A percentile compares a stretch with the other conserved stretches of the same genome.
Evolutionary conservation across 23 tunicate species (phyloP).

Genomic region (Phallusia fumigata): DNA sequence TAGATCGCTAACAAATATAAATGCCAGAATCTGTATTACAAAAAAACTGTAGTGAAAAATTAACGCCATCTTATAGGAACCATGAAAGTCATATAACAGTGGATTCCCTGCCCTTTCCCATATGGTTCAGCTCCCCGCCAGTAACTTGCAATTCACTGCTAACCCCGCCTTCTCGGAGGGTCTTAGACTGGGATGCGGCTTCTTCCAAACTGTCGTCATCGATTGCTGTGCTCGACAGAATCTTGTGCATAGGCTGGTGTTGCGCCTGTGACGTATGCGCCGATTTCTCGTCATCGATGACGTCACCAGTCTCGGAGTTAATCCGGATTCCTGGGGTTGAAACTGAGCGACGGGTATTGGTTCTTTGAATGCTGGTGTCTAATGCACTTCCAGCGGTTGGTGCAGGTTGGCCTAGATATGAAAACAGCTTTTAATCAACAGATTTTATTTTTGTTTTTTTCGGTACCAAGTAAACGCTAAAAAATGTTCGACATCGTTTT

Average conservation of each 20-base stretch:
- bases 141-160: not conserved
- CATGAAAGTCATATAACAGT: not conserved
- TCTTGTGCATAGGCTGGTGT: conserved; percentile 13
- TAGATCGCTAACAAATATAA: too few species aligned
- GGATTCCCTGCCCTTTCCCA: not conserved
- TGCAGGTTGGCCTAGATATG: too few species aligned
- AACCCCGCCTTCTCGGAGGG: not conserved
- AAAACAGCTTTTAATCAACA: too few species aligned
- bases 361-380: not conserved
- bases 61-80: not conserved
- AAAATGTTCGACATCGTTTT: too few species aligned
- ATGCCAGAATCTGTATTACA: not conserved
- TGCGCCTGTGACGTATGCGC: not conserved
- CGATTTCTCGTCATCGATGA: conserved; percentile 24
- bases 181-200: not conserved
- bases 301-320: conserved; percentile 78
- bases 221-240: conserved; percentile 66
- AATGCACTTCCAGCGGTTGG: not conserved
- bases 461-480: too few species aligned
- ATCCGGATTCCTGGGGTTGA: conserved; percentile 74
- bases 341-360: conserved; percentile 19
- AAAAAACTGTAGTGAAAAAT: not conserved
- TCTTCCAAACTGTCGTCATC: conserved; percentile 33
- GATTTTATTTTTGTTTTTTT: too few species aligned
- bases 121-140: too few species aligned